phyloP scores from a whole-genome alignment of 92 coral and sea anemone genomes.

The Bergia puertoricense region DNA sequence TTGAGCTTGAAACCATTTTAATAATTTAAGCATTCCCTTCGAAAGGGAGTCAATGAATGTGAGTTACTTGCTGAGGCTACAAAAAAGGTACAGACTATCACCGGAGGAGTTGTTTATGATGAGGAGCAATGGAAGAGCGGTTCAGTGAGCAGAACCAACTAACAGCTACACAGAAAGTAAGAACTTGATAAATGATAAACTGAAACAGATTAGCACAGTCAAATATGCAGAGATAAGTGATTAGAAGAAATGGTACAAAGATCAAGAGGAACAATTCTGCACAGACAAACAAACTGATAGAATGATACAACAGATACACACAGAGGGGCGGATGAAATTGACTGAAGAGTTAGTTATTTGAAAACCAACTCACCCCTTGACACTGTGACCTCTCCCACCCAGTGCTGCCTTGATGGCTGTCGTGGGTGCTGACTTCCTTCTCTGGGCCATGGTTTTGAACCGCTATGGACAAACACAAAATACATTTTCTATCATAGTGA shows the following conservation, averaged over 20 bases:
- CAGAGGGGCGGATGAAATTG: neutral
- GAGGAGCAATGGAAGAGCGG: no score
- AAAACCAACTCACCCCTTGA: conserved; percentile 61
- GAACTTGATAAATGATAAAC: neutral
- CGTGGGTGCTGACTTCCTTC: conserved; percentile 95
- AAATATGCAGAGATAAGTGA: neutral
- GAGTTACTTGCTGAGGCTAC: no score
- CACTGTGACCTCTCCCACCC: conserved; percentile 62
- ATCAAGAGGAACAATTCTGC: neutral
- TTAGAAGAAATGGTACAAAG: neutral
- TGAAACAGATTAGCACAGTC: neutral
- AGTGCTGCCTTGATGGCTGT: conserved; percentile 86
- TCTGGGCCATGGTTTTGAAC: conserved; percentile 58
- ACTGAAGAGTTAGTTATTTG: neutral
- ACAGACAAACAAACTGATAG: neutral
- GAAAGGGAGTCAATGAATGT: no score
- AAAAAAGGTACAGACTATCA: no score
- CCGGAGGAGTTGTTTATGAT: no score
- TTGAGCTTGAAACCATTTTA: no score
- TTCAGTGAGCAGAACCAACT: neutral
- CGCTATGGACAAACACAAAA: conserved; percentile 45
- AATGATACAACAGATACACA: neutral
- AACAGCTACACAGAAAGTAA: neutral
- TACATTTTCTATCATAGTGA: neutral
- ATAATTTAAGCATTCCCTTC: no score